phyloP scores from a whole-genome alignment of 2,888 invertebrate genomes.

The Ochropacha duplaris region DNA sequence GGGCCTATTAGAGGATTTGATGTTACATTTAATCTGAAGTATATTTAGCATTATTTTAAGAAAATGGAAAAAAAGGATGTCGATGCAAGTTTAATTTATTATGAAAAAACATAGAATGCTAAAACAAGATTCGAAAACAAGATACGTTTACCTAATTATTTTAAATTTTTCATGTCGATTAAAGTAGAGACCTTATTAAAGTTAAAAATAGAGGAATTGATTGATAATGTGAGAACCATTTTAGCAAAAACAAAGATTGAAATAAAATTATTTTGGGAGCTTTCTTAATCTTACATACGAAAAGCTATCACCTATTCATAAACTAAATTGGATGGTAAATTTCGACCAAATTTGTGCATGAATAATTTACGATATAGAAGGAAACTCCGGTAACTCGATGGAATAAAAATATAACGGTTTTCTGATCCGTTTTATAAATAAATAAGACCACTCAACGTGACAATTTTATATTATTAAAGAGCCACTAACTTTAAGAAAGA shows the following conservation, averaged over 20 bases:
- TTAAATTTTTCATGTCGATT: no score
- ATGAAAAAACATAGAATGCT: no score
- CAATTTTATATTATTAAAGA: not conserved
- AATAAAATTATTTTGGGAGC: not conserved
- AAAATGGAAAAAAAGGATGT: no score
- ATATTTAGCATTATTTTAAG: not conserved
- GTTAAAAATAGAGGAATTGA: no score
- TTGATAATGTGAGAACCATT: no score
- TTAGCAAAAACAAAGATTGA: not conserved
- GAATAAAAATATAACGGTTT: not conserved
- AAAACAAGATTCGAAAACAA: no score
- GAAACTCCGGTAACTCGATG: not conserved
- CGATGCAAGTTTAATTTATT: no score
- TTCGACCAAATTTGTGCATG: not conserved
- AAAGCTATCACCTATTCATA: not conserved
- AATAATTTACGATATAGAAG: not conserved
- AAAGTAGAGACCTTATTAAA: no score
- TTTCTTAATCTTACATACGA: not conserved
- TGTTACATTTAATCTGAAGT: not conserved
- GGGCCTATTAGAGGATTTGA: conserved; percentile 1
- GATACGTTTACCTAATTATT: no score
- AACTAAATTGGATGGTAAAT: not conserved
- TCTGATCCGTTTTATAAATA: not conserved
- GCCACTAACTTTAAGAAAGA: not conserved
- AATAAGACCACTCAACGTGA: not conserved